Conservation (phyloP, 2,888 invertebrate genomes). For the Pegoplata infirma region DNA sequence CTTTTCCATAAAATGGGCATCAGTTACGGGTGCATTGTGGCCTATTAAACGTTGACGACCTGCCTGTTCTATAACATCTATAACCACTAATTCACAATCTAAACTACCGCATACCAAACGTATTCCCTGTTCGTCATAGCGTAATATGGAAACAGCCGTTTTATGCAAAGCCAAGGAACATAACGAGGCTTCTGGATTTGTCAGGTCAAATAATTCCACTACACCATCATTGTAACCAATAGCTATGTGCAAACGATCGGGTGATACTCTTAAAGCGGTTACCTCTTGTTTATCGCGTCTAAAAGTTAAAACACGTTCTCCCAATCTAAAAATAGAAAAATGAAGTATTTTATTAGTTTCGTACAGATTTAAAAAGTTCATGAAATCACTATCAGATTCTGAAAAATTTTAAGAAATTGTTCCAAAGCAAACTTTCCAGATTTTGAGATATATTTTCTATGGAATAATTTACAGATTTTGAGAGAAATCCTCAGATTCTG, state of each 20-base stretch:
- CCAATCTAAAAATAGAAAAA: slow-evolving; percentile 69
- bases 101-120: slow-evolving; percentile 90
- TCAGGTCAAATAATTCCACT: slow-evolving; percentile 89
- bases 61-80: slow-evolving; percentile 95
- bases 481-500: no score
- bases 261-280: slow-evolving; percentile 86
- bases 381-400: no score
- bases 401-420: no score
- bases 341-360: no score
- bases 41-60: slow-evolving; percentile 94
- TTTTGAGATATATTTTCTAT: no score
- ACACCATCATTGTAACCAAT: slow-evolving; percentile 95
- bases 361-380: no score
- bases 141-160: slow-evolving; percentile 88
- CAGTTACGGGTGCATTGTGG: slow-evolving; percentile 94
- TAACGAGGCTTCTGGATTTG: slow-evolving; percentile 81
- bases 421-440: no score
- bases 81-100: slow-evolving; percentile 96
- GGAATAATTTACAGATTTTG: no score
- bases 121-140: slow-evolving; percentile 90
- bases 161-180: slow-evolving; percentile 90
- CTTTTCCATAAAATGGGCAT: slow-evolving; percentile 84
- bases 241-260: slow-evolving; percentile 88
- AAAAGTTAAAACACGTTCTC: slow-evolving; percentile 85
- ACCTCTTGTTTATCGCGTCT: slow-evolving; percentile 90